phyloP scores from a whole-genome alignment of 2,797 vertebrate species.

The Karalla daura region DNA sequence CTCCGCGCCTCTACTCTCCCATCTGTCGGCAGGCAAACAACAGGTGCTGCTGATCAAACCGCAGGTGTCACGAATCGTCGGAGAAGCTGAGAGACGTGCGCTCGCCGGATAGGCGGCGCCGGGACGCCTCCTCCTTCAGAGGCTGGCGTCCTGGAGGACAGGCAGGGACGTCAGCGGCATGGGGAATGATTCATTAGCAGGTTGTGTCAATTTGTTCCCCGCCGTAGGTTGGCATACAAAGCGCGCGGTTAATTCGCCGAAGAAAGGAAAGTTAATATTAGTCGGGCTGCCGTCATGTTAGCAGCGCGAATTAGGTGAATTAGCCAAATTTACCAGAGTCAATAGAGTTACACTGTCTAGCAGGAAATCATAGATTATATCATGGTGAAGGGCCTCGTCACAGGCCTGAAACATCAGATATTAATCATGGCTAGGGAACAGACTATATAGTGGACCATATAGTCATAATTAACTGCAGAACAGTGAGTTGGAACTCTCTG shows the following conservation, averaged over 20 bases:
- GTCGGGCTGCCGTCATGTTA: not conserved
- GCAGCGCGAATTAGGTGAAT: not conserved
- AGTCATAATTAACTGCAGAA: too few relatives aligned
- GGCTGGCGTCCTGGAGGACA: not conserved
- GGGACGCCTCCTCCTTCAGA: too few relatives aligned
- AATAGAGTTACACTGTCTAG: not conserved
- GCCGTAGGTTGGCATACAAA: not conserved
- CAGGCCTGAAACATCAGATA: not conserved
- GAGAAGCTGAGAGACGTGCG: constrained; percentile 45
- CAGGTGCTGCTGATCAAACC: constrained; percentile 59
- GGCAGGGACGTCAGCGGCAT: not conserved
- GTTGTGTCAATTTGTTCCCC: not conserved
- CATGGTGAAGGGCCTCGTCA: not conserved
- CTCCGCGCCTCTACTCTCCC: constrained; percentile 19
- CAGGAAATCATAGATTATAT: not conserved
- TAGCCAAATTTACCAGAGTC: not conserved
- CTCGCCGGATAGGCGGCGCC: too few relatives aligned
- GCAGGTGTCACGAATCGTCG: constrained; percentile 48
- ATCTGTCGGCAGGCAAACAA: constrained; percentile 59
- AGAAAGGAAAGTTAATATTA: not conserved
- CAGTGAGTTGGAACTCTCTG: too few relatives aligned
- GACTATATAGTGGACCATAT: too few relatives aligned
- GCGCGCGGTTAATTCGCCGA: constrained; percentile 2
- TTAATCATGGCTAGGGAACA: too few relatives aligned
- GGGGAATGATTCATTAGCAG: not conserved